Conservation (phyloP, 1,140 invertebrate genomes). For the Nomia melanderi region DNA sequence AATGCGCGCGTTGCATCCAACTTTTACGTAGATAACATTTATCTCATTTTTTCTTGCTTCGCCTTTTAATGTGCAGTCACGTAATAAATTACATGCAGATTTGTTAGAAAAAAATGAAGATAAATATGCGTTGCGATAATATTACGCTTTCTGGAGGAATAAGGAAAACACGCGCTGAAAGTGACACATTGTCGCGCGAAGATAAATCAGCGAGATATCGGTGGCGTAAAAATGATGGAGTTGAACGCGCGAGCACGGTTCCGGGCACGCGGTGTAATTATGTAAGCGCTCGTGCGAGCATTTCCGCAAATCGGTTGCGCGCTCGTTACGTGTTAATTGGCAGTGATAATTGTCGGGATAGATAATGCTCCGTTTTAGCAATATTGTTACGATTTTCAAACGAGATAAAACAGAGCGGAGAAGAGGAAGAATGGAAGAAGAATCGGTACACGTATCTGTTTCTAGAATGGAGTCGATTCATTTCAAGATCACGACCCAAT, state of each 20-base stretch:
- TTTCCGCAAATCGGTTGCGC: slow-evolving; percentile 20
- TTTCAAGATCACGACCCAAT: neutral
- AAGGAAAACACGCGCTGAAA: neutral
- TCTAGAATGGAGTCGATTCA: neutral
- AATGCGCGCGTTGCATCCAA: no score
- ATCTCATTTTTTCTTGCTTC: no score
- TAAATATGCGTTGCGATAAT: no score
- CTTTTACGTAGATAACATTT: no score
- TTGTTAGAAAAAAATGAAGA: no score
- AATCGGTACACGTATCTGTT: neutral
- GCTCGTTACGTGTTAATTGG: slow-evolving; percentile 11
- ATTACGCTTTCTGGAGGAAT: no score
- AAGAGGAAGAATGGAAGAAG: no score
- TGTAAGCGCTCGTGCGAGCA: neutral
- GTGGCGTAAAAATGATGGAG: slow-evolving; percentile 10
- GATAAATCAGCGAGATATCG: neutral
- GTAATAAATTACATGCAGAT: no score
- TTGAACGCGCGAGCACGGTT: neutral
- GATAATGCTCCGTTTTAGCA: slow-evolving; percentile 15
- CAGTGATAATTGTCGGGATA: neutral
- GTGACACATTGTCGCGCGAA: neutral
- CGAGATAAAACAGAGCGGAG: no score
- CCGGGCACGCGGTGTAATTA: slow-evolving; percentile 7
- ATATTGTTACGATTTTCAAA: neutral
- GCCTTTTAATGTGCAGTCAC: no score